These are phyloP conservation scores for Cordilura impudica DNA, from an alignment of 2,888 invertebrate genomes.

Conservation along the genomic window DNA sequence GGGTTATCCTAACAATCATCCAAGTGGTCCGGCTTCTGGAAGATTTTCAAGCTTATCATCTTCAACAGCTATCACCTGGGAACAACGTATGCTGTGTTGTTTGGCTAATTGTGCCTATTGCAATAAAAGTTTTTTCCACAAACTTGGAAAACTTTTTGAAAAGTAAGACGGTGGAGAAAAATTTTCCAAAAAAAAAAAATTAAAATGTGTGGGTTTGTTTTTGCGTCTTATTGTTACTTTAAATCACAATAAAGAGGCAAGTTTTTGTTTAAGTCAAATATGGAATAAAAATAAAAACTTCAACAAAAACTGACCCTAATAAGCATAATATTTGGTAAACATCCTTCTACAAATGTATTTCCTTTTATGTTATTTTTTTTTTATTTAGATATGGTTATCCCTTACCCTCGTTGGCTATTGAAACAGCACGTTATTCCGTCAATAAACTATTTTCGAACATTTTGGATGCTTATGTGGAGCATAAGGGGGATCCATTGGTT, in stretches of 20 bases:
- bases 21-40: slow-evolving; percentile 67
- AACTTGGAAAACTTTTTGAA: slow-evolving; percentile 83
- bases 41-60: slow-evolving; percentile 65
- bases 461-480: slow-evolving; percentile 90
- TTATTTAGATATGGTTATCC: slow-evolving; percentile 85
- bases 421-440: slow-evolving; percentile 83
- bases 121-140: slow-evolving; percentile 84
- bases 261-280: no score
- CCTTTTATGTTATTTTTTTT: no score
- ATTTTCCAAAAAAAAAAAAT: background rate
- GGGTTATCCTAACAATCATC: slow-evolving; percentile 80
- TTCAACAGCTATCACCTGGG: slow-evolving; percentile 81
- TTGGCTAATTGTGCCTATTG: slow-evolving; percentile 94
- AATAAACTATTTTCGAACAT: slow-evolving; percentile 78
- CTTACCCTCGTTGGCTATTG: slow-evolving; percentile 84
- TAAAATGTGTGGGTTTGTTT: no score
- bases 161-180: slow-evolving; percentile 64
- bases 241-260: no score
- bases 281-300: no score
- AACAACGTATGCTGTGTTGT: slow-evolving; percentile 89
- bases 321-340: no score
- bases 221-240: no score
- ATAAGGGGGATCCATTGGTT: slow-evolving; percentile 94
- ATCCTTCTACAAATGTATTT: no score
- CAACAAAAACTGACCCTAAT: no score